phyloP scores from a whole-genome alignment of 2,888 invertebrate species.

The Pelosia muscerda region DNA sequence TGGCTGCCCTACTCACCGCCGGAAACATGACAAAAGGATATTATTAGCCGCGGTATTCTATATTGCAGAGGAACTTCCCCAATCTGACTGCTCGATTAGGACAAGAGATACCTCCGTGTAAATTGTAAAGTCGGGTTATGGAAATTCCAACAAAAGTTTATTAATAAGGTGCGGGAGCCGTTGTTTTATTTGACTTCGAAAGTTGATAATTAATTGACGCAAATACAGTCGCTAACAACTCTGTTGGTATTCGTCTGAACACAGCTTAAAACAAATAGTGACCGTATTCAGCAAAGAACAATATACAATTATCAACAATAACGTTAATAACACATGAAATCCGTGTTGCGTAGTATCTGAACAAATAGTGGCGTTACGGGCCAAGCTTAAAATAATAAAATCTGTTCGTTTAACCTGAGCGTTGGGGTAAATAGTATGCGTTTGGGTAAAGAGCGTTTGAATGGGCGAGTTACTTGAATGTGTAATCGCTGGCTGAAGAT shows the following conservation, averaged over 20 bases:
- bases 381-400: slow-evolving; percentile 65
- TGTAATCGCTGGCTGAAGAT: not conserved
- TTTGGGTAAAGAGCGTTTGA: slow-evolving; percentile 32
- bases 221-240: not conserved
- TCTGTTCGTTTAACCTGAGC: slow-evolving; percentile 59
- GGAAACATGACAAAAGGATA: too few species aligned
- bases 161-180: not conserved
- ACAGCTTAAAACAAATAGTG: not conserved
- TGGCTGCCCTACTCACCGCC: too few species aligned
- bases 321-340: slow-evolving; percentile 23
- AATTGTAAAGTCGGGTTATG: too few species aligned
- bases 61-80: too few species aligned
- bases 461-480: slow-evolving; percentile 21
- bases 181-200: not conserved
- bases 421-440: slow-evolving; percentile 57
- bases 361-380: slow-evolving; percentile 40
- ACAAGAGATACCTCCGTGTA: too few species aligned
- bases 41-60: too few species aligned
- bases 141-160: too few species aligned
- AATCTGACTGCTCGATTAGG: too few species aligned
- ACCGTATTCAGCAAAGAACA: slow-evolving; percentile 1
- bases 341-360: slow-evolving; percentile 32
- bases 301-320: slow-evolving; percentile 14
- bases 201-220: not conserved
- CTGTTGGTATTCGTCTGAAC: not conserved